Conservation (phyloP, 2,888 invertebrate genomes). For the Dascillus cervinus region DNA sequence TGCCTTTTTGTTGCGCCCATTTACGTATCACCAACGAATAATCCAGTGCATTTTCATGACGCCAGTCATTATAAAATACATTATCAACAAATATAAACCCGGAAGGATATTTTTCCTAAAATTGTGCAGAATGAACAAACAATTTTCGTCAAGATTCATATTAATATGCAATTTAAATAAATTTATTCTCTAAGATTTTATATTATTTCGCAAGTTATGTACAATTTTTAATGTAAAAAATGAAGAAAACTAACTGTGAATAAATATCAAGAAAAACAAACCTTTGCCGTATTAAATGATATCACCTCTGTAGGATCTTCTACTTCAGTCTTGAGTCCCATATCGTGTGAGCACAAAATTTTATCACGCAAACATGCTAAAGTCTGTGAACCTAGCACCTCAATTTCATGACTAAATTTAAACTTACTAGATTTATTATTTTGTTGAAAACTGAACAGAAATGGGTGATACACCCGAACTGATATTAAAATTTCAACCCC, state of each 20-base stretch:
- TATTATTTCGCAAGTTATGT: no score
- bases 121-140: no score
- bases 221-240: no score
- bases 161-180: no score
- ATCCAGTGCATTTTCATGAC: slow-evolving; percentile 51
- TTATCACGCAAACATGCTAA: slow-evolving; percentile 67
- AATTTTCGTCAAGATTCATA: no score
- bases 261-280: no score
- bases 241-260: no score
- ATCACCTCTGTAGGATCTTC: slow-evolving; percentile 33
- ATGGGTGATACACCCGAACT: slow-evolving; percentile 47
- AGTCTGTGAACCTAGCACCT: slow-evolving; percentile 58
- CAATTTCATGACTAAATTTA: slow-evolving; percentile 49
- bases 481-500: slow-evolving; percentile 41
- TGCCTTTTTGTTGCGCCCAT: slow-evolving; percentile 50
- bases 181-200: no score
- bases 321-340: slow-evolving; percentile 52
- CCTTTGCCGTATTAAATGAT: slow-evolving; percentile 4
- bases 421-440: slow-evolving; percentile 27
- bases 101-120: slow-evolving; percentile 57
- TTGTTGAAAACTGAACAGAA: slow-evolving; percentile 21
- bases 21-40: slow-evolving; percentile 56
- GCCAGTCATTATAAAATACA: slow-evolving; percentile 70
- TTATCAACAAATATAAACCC: slow-evolving; percentile 72
- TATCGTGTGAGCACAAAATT: slow-evolving; percentile 67